These are phyloP conservation scores for Corydoras maculifer DNA, from an alignment of 2,113 vertebrate species.

Conservation along the genomic window DNA sequence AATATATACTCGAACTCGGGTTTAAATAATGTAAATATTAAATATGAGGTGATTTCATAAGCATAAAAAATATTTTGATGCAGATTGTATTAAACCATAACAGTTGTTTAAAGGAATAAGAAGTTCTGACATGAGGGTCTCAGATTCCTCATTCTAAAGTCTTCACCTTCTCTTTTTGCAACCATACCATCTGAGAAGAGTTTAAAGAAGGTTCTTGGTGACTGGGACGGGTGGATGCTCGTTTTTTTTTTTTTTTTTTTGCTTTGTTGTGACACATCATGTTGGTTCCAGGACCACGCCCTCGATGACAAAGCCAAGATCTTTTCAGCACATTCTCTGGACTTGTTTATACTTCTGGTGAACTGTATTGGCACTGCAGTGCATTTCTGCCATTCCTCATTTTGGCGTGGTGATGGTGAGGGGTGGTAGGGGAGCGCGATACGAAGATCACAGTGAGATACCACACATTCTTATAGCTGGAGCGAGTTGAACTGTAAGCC, in stretches of 20 bases:
- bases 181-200: neutral
- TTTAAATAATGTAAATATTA: too few species aligned
- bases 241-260: neutral
- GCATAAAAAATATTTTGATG: too few species aligned
- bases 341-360: neutral
- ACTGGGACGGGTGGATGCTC: neutral
- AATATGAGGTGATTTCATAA: too few species aligned
- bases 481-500: neutral
- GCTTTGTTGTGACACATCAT: neutral
- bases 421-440: neutral
- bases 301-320: neutral
- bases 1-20: too few species aligned
- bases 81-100: too few species aligned
- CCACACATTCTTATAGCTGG: neutral
- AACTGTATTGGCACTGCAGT: neutral
- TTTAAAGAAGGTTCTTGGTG: neutral
- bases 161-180: too few species aligned
- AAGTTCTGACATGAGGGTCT: too few species aligned
- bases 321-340: neutral
- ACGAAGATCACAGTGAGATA: neutral
- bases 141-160: too few species aligned
- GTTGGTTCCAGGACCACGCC: constrained; percentile 7
- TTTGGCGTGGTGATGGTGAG: constrained; percentile 41
- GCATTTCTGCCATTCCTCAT: constrained; percentile 49
- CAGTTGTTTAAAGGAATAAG: too few species aligned